phyloP scores from a whole-genome alignment of 2,797 vertebrate species.

The Nyctalus aviator region DNA sequence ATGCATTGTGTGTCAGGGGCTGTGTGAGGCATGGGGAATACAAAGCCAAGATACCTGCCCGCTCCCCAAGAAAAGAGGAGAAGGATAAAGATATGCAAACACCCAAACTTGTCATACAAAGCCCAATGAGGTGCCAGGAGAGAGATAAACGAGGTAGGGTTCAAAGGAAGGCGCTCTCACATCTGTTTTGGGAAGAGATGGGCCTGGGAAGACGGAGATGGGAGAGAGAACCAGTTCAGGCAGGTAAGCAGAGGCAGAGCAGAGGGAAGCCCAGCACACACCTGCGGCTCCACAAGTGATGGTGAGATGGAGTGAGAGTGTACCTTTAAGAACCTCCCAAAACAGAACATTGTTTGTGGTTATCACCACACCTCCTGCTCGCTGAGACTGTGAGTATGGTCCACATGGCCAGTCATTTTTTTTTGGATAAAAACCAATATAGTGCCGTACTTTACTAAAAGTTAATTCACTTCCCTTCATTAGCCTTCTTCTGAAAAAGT shows the following conservation, averaged over 20 bases:
- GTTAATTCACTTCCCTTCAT: background rate
- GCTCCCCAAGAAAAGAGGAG: background rate
- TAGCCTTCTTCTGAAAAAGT: background rate
- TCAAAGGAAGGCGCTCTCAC: constrained; percentile 11
- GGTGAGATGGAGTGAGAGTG: background rate
- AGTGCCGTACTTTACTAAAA: background rate
- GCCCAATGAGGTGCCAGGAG: background rate
- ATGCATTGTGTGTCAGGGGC: background rate
- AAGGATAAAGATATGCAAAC: background rate
- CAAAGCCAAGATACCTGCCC: background rate
- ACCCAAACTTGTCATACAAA: background rate
- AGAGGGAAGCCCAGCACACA: background rate
- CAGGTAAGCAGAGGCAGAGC: background rate
- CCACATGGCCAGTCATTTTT: background rate
- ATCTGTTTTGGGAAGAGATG: background rate
- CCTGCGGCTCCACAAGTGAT: background rate
- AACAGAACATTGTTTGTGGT: background rate
- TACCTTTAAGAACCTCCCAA: background rate
- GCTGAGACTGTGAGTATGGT: background rate
- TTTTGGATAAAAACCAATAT: background rate
- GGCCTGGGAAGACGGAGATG: background rate
- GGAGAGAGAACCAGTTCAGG: background rate
- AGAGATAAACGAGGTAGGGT: background rate
- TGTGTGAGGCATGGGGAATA: background rate
- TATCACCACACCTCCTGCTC: background rate